phyloP scores from a whole-genome alignment of 2,113 vertebrate species.

The Andinoacara biseriatus region DNA sequence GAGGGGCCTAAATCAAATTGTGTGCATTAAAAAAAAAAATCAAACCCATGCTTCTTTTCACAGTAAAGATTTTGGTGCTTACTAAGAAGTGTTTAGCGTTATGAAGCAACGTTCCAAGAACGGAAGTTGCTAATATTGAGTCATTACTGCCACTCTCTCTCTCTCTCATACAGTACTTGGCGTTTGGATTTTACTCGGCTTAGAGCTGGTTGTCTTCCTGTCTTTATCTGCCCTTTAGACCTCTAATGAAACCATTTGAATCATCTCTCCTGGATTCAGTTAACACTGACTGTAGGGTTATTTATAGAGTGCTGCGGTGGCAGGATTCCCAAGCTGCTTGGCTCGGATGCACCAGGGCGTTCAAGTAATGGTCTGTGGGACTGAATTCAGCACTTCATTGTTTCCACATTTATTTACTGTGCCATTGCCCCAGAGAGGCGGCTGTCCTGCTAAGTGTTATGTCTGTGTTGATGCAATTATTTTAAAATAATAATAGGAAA shows the following conservation, averaged over 20 bases:
- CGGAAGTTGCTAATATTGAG: not conserved
- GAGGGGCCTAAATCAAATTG: not conserved
- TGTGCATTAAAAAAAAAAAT: not conserved
- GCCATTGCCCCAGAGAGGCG: slow-evolving; percentile 4
- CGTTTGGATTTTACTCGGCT: not conserved
- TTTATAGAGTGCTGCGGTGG: slow-evolving; percentile 57
- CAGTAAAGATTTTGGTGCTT: not conserved
- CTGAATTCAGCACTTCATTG: slow-evolving; percentile 47
- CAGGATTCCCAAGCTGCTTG: slow-evolving; percentile 43
- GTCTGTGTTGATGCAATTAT: slow-evolving; percentile 34
- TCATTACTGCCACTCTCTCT: slow-evolving; percentile 2
- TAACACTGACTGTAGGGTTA: slow-evolving; percentile 43
- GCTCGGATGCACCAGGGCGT: slow-evolving; percentile 32
- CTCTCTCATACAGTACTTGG: not conserved
- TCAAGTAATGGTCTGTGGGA: slow-evolving; percentile 33
- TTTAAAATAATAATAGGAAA: not conserved
- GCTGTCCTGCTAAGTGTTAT: not conserved
- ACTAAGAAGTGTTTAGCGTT: not conserved
- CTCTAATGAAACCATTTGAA: slow-evolving; percentile 52
- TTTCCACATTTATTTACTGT: slow-evolving; percentile 50
- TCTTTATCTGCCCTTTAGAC: slow-evolving; percentile 9
- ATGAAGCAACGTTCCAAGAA: not conserved
- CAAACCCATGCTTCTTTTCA: not conserved
- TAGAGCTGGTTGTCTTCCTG: not conserved
- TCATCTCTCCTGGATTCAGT: slow-evolving; percentile 47